Conservation (phyloP, 2,113 vertebrate species). For the Boulengeromyrus knoepffleri region DNA sequence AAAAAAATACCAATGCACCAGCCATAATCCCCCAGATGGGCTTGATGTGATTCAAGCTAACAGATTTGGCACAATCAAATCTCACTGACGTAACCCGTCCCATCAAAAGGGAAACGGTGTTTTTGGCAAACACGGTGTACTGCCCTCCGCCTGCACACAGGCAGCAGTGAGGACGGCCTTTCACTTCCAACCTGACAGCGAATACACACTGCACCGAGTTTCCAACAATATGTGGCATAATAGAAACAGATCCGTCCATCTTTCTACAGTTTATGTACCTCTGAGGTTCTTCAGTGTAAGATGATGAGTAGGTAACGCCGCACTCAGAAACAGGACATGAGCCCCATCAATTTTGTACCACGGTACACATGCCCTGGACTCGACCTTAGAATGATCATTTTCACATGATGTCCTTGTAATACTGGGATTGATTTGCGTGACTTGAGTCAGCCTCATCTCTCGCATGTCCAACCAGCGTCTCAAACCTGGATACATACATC, state of each 20-base stretch:
- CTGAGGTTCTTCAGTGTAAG: neutral
- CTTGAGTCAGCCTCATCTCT: neutral
- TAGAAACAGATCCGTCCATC: neutral
- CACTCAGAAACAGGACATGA: neutral
- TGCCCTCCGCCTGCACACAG: neutral
- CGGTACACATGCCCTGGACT: neutral
- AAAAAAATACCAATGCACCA: neutral
- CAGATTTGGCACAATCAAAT: neutral
- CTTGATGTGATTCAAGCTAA: neutral
- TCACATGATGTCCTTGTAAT: neutral
- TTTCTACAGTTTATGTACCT: neutral
- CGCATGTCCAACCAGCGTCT: neutral
- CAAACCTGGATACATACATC: neutral
- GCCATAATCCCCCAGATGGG: neutral
- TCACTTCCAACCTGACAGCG: neutral
- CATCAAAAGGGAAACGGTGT: neutral
- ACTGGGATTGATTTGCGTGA: neutral
- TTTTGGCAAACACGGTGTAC: neutral
- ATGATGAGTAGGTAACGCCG: neutral
- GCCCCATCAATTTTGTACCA: neutral
- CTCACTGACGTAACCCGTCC: neutral
- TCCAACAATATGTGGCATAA: neutral
- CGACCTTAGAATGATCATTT: neutral
- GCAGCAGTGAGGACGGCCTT: neutral
- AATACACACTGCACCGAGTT: neutral